Evolutionary conservation across 2,888 invertebrate species (phyloP).

Genomic region (Chironomus tentans): DNA sequence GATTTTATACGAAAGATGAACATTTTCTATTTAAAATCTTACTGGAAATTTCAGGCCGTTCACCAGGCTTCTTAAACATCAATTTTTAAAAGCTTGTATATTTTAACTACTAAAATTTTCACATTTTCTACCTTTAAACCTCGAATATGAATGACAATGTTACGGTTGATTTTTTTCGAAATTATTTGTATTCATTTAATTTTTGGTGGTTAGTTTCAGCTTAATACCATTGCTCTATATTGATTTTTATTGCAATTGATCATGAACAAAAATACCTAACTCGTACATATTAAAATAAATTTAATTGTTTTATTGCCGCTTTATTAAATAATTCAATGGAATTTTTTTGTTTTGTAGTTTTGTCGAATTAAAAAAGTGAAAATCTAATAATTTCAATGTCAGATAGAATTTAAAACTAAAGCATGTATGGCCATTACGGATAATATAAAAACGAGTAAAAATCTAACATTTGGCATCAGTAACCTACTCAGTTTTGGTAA

Average conservation of each 20-base stretch:
- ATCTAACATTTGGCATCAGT: slow-evolving; percentile 2
- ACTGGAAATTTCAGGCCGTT: too few species aligned
- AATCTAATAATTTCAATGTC: slow-evolving; percentile 8
- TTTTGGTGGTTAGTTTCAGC: neutral
- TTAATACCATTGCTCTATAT: neutral
- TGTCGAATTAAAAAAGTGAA: neutral
- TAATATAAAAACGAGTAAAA: neutral
- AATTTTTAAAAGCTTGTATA: too few species aligned
- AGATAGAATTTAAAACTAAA: neutral
- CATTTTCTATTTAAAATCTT: too few species aligned
- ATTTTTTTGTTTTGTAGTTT: neutral
- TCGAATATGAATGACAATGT: too few species aligned
- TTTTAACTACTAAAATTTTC: too few species aligned
- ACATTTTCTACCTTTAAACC: too few species aligned
- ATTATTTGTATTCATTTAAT: too few species aligned
- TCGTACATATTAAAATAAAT: neutral
- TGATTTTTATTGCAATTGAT: neutral
- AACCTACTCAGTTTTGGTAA: neutral
- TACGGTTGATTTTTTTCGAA: too few species aligned
- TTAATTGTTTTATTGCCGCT: neutral
- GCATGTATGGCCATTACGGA: neutral
- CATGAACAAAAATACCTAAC: slow-evolving; percentile 3
- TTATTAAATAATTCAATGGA: neutral
- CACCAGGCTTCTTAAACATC: too few species aligned
- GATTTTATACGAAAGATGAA: too few species aligned